Percentiles rank a stretch among this genome's conserved stretches.
These are phyloP conservation scores for Cybosia mesomella DNA, from an alignment of 2,888 invertebrate species.

Conservation along the genomic window DNA sequence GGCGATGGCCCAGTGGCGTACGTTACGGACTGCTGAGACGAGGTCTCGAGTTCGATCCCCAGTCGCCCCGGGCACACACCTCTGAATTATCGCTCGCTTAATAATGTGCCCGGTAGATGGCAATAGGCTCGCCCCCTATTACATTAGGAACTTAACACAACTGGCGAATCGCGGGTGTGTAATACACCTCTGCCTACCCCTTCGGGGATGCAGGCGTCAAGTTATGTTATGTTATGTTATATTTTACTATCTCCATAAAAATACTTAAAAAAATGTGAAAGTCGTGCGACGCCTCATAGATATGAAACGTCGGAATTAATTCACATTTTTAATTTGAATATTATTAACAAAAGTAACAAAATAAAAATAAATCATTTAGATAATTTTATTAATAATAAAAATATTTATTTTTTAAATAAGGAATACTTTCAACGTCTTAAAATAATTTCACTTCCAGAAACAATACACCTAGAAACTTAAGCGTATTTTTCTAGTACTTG, in stretches of 20 bases:
- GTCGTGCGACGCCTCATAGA: not conserved
- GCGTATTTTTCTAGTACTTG: not conserved
- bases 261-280: not conserved
- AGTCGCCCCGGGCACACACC: no score
- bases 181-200: no score
- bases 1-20: no score
- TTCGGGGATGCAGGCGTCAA: no score
- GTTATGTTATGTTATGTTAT: no score
- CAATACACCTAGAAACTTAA: not conserved
- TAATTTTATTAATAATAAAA: slow-evolving; percentile 4
- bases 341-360: slow-evolving; percentile 3
- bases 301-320: not conserved
- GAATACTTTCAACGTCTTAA: not conserved
- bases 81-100: no score
- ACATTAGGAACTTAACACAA: no score
- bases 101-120: no score
- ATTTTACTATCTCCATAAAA: not conserved
- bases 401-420: not conserved
- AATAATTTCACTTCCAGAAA: not conserved
- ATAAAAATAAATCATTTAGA: slow-evolving; percentile 1
- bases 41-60: no score
- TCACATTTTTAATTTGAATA: slow-evolving; percentile 2
- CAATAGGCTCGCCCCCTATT: no score
- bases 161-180: no score
- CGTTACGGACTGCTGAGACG: no score